Conservation (phyloP, 2,113 vertebrate genomes). For the Suncus etruscus region DNA sequence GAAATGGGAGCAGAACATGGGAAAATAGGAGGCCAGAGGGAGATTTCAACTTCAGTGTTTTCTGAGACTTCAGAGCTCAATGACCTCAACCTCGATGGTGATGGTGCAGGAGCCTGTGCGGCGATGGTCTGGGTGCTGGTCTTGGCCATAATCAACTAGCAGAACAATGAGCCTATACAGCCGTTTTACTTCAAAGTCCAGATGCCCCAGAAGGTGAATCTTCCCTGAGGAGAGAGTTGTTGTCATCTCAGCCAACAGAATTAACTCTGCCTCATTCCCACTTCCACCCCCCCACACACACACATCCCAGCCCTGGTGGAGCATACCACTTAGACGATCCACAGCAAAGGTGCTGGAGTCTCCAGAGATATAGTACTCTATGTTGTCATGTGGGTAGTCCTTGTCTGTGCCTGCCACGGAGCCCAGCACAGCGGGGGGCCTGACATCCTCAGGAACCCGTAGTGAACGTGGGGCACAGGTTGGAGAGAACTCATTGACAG, state of each 20-base stretch:
- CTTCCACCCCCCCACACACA: not conserved
- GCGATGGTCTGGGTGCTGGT: conserved; percentile 57
- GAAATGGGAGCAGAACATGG: not conserved
- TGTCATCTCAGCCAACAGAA: conserved; percentile 15
- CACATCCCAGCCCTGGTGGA: not conserved
- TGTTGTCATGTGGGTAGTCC: conserved; percentile 83
- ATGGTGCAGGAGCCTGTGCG: conserved; percentile 78
- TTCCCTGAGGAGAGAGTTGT: conserved; percentile 47
- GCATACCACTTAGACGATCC: conserved; percentile 80
- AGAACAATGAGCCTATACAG: conserved; percentile 79
- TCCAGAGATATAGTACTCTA: conserved; percentile 82
- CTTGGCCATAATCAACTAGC: conserved; percentile 84
- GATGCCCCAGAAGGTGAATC: conserved; percentile 79
- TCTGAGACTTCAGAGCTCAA: not conserved
- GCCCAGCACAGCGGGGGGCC: conserved; percentile 78
- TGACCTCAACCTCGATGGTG: conserved; percentile 86
- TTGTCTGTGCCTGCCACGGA: conserved; percentile 81
- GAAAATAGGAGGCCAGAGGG: not conserved
- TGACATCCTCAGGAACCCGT: conserved; percentile 81
- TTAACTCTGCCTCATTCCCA: not conserved
- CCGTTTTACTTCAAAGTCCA: conserved; percentile 78
- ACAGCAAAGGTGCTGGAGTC: conserved; percentile 82
- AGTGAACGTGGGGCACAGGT: conserved; percentile 73
- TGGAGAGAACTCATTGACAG: conserved; percentile 86
- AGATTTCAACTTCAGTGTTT: not conserved